Conservation (phyloP, 1,140 invertebrate species). For the Drosophila bipectinata region DNA sequence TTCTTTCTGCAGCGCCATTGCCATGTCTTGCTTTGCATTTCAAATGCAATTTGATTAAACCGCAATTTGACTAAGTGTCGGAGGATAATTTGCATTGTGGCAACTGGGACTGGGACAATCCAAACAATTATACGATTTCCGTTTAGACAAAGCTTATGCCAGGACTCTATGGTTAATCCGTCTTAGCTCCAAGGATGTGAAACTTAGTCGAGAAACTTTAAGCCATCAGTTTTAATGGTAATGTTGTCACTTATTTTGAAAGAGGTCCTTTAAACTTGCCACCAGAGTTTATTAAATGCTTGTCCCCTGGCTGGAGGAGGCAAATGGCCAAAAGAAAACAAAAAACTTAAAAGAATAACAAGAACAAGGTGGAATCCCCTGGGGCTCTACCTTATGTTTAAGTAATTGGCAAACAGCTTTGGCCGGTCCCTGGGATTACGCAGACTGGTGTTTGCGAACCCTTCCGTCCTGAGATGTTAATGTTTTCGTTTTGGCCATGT, state of each 20-base stretch:
- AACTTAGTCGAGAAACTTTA: conserved; percentile 10
- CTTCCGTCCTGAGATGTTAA: conserved; percentile 47
- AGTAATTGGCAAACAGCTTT: conserved; percentile 78
- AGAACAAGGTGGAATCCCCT: conserved; percentile 37
- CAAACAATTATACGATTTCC: not conserved
- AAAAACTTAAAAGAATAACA: conserved; percentile 2
- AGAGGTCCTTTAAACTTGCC: conserved; percentile 23
- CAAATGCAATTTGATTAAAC: conserved; percentile 54
- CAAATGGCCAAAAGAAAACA: conserved; percentile 16
- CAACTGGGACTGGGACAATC: conserved; percentile 23
- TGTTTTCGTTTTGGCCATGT: conserved; percentile 35
- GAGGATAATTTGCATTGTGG: conserved; percentile 42
- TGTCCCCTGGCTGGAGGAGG: conserved; percentile 24
- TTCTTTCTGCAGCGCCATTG: conserved; percentile 1
- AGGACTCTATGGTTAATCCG: not conserved
- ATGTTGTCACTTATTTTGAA: conserved; percentile 46
- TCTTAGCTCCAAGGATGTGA: not conserved
- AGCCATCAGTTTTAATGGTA: conserved; percentile 51
- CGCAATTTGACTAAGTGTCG: conserved; percentile 33
- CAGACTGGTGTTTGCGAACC: conserved; percentile 34
- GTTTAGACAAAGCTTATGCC: not conserved
- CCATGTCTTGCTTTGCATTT: conserved; percentile 12
- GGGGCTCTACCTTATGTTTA: conserved; percentile 72
- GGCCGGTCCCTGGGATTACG: conserved; percentile 35
- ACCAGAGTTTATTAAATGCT: conserved; percentile 44